Base-by-base conservation (phyloP, 1,140 invertebrate genomes). In the Heliconius congener region DNA sequence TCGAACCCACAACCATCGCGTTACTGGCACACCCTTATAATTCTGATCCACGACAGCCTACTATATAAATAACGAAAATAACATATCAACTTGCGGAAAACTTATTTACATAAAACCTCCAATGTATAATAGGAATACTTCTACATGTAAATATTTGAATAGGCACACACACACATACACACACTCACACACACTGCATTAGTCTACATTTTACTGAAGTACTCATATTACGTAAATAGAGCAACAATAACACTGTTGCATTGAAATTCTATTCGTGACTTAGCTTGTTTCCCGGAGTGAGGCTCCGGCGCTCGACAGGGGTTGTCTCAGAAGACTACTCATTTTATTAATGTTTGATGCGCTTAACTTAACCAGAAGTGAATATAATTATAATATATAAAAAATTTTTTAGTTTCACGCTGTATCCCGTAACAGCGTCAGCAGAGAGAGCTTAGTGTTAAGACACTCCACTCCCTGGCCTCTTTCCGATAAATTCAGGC, bases 281-380 rank as follows among this genome's bases (percentile, higher is more conserved):
- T 60, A 77, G 74, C 57, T 76, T 71, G 78, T 80, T 80, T 82
- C 81, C 78, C 77, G 34, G 71, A 46, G 42, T 46, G 11, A 72
- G 66, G 75, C 60, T 70, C 66, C 76, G 57, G 70, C 57, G 23
- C 73, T 55, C 77, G 76, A 82, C 78, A 80, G 52, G 39, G 74
- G 77, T 74, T 75, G 75, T 82, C 81, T 80, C 73, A 46, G 57
- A 73, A 73, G 72, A 66, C n/a, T 46, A 71, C 52, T 78, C 57
- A 78, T 74, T 74, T 16, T 74, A 78, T 50, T 66, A 78, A 78
- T 74, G 39, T 78, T 74, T 78, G n/a, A 70, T 78, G 77, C 19
- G 37, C n/a, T 57, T 27, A 52, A 78, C 73, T 19, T 34, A 57
- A 52, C 46, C 8, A 52, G 27, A 52, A n/a, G 5, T 71, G 55